Base-by-base conservation (phyloP, 2,797 vertebrate genomes). In the Characodon lateralis region DNA sequence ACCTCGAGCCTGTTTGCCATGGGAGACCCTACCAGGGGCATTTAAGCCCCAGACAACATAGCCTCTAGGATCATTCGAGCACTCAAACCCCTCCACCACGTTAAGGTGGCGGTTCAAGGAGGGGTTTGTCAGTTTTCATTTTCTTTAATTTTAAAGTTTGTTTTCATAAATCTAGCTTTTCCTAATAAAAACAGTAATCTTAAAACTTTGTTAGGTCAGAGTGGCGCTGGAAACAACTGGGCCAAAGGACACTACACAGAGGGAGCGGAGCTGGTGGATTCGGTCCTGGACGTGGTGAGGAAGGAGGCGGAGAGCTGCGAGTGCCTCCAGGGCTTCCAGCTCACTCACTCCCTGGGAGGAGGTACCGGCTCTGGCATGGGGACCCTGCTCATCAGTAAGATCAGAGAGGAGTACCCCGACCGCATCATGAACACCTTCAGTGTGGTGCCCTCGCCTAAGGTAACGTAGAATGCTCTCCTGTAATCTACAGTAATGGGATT, bases 401-500 rank as follows among this genome's bases (percentile, higher is more conserved):
- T 97, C 94, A 92, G 97, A 0, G 97, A 97, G 87, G 97, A 97
- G 80, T 97, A 96, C 35, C 97, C 97, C 0, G 97, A 97, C 87
- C 93, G 96, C 12, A 97, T 97, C 94, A 97, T 97, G 96, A 97
- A 96, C 87, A 97, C 96, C 79, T 97, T 97, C 95, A 97, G 96
- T 0, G 96, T 97, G 88, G 95, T 97, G 22, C 97, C 96, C 69
- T 96, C 96, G 1, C 95, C 96, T 0, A 96, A 96, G 0, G 95
- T 97, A 20, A 73, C 24, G 13, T 6, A 20, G 0, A 16, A 13
- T 2, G 5, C 65, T 43, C 1, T 20, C 12, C 28, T 6, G 0
- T 0, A 20, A 13, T 10, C 0, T 31, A 0, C 65, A 43, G 9
- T 20, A 0, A 63, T 18, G 35, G 10, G 35, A 58, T 5, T 2